These are phyloP conservation scores for Myripristis murdjan DNA, from an alignment of 2,797 vertebrate genomes.

Conservation along the genomic window DNA sequence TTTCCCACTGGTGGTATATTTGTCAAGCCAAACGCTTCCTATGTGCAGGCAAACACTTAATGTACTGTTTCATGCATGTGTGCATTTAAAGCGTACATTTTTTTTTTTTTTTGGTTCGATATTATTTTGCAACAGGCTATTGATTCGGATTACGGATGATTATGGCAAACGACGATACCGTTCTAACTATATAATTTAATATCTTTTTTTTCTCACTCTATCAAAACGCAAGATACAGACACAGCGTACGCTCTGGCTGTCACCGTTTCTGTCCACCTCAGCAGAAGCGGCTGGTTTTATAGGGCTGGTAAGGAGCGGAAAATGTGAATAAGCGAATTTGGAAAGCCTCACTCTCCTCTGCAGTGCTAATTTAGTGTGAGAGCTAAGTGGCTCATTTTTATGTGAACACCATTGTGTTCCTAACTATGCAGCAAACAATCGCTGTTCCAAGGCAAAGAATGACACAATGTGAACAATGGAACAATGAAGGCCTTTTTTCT, in stretches of 20 bases:
- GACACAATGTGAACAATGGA: constrained; percentile 85
- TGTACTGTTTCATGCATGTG: constrained; percentile 20
- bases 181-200: constrained; percentile 57
- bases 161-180: constrained; percentile 60
- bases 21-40: constrained; percentile 35
- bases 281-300: constrained; percentile 81
- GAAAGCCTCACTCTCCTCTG: constrained; percentile 80
- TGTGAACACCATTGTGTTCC: constrained; percentile 85
- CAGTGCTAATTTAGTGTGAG: constrained; percentile 83
- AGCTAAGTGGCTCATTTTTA: constrained; percentile 86
- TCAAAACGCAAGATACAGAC: constrained; percentile 73
- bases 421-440: constrained; percentile 86
- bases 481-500: constrained; percentile 80
- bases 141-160: constrained; percentile 64
- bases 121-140: constrained; percentile 57
- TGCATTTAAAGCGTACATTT: constrained; percentile 28
- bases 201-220: constrained; percentile 66
- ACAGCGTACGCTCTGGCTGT: constrained; percentile 62
- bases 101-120: constrained; percentile 37
- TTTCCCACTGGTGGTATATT: constrained; percentile 54
- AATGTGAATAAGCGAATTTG: constrained; percentile 87
- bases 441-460: constrained; percentile 84
- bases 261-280: constrained; percentile 81
- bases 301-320: constrained; percentile 80
- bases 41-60: constrained; percentile 17